Conservation (phyloP, 2,797 vertebrate species). For the Thripadectes ignobilis region DNA sequence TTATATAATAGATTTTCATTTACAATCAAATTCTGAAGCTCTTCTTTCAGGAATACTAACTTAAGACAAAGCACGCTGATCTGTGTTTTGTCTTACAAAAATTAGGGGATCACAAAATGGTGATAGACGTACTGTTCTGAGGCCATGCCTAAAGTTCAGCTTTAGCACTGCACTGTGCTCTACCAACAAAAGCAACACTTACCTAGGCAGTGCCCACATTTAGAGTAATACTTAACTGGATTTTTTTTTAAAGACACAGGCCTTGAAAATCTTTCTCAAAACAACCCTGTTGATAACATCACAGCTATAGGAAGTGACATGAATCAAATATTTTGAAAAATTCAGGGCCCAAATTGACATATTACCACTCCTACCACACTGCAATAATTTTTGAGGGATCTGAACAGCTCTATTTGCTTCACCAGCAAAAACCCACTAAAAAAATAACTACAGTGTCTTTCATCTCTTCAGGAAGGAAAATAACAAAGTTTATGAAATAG, state of each 20-base stretch:
- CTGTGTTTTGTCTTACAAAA: not conserved
- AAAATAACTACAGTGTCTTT: not conserved
- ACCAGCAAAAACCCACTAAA: not conserved
- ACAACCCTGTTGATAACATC: not conserved
- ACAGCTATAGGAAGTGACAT: not conserved
- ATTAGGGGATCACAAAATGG: not conserved
- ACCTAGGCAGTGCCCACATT: fast-evolving
- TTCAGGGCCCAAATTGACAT: not conserved
- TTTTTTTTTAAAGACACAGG: fast-evolving
- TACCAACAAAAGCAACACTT: not conserved
- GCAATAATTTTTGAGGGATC: not conserved
- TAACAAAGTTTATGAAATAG: not conserved
- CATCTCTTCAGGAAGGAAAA: not conserved
- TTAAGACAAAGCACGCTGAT: not conserved
- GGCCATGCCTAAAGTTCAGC: not conserved
- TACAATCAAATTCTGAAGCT: not conserved
- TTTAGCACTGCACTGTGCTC: not conserved
- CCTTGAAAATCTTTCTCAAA: not conserved
- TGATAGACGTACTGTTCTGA: not conserved
- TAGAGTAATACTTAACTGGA: not conserved
- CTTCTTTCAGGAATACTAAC: not conserved
- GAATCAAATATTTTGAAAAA: not conserved
- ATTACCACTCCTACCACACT: not conserved
- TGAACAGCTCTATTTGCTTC: not conserved
- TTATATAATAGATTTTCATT: not conserved